These are phyloP conservation scores for Phragmatobia fuliginosa DNA, from an alignment of 2,888 invertebrate species.

Conservation along the genomic window DNA sequence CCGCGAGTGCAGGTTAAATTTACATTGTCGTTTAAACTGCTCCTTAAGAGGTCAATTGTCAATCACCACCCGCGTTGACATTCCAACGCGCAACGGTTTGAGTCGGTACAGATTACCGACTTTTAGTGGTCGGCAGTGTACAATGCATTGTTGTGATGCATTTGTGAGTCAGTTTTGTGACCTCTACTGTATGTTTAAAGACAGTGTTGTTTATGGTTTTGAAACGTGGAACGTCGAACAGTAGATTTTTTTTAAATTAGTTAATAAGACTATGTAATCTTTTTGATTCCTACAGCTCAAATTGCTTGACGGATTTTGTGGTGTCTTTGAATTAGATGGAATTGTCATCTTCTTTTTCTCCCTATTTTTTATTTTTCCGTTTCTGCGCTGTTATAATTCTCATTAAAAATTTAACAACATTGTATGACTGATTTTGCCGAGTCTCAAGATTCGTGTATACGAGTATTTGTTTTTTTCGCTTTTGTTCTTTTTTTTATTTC, in stretches of 20 bases:
- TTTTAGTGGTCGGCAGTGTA: conserved; percentile 51
- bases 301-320: no score
- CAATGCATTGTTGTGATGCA: conserved; percentile 32
- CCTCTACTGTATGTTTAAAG: conserved; percentile 28
- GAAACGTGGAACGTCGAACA: conserved; percentile 1
- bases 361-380: no score
- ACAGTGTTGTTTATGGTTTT: conserved; percentile 8
- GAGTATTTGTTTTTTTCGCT: not conserved
- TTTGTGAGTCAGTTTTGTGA: conserved; percentile 51
- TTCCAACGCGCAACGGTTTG: conserved; percentile 61
- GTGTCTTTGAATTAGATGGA: no score
- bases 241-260: not conserved
- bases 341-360: no score
- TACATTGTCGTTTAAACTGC: conserved; percentile 56
- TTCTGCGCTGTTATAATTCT: not conserved
- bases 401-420: not conserved
- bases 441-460: not conserved
- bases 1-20: conserved; percentile 50
- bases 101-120: conserved; percentile 53
- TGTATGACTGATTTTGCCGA: not conserved
- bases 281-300: no score
- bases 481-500: not conserved
- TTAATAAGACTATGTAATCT: not conserved
- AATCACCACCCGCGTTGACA: conserved; percentile 70
- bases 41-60: conserved; percentile 74